These are phyloP conservation scores for Terrapene triunguis DNA, from an alignment of 2,113 vertebrate genomes.

Conservation along the genomic window DNA sequence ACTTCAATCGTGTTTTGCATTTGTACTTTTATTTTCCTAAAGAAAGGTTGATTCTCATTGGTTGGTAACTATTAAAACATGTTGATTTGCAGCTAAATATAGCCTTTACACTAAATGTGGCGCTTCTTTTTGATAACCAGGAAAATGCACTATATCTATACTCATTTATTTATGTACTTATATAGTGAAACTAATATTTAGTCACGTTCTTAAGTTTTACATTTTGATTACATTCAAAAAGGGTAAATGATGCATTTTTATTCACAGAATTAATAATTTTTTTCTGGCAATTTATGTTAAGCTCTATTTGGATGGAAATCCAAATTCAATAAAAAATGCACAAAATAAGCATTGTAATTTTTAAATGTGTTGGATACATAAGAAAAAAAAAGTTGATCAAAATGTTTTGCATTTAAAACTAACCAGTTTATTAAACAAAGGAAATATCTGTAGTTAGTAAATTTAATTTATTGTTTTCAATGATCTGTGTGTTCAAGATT, in stretches of 20 bases:
- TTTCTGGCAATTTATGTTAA: background rate
- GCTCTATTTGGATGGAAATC: background rate
- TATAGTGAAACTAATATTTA: background rate
- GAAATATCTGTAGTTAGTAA: background rate
- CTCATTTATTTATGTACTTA: background rate
- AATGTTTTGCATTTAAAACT: background rate
- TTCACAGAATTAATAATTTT: background rate
- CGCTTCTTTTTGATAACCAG: background rate
- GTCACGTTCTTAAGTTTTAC: background rate
- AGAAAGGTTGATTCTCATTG: background rate
- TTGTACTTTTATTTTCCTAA: background rate
- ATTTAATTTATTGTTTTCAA: background rate
- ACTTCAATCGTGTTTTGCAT: background rate
- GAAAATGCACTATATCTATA: background rate
- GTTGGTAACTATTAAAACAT: background rate
- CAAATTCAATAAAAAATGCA: background rate
- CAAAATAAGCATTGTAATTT: background rate
- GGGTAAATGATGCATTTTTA: background rate
- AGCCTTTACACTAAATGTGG: background rate
- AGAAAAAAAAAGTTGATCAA: no score
- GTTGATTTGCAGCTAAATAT: background rate
- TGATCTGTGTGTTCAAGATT: background rate
- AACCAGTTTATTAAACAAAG: background rate
- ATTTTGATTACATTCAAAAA: background rate
- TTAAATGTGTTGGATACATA: background rate